Evolutionary conservation across 2,113 vertebrate genomes (phyloP).

Genomic region (Atherinomorus stipes): DNA sequence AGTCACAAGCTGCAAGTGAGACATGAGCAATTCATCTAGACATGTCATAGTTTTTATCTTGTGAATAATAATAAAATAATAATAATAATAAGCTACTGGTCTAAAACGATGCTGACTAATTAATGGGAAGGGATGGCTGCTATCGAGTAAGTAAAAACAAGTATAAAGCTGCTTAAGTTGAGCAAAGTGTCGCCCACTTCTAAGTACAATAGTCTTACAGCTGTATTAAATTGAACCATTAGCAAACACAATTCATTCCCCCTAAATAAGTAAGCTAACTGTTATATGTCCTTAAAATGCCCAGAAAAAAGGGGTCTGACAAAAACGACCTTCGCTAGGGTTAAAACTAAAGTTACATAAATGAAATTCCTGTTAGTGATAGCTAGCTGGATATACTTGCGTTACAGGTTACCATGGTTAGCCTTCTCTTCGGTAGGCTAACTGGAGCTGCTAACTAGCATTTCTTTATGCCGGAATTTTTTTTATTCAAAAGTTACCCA

Average conservation of each 20-base stretch:
- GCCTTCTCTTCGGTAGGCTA: constrained; percentile 51
- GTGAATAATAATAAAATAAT: not conserved
- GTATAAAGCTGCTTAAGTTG: not conserved
- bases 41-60: not conserved
- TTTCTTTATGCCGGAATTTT: constrained; percentile 14
- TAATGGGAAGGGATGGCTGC: not conserved
- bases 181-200: not conserved
- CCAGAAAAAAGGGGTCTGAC: not conserved
- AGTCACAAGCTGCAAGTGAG: constrained; percentile 41
- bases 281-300: not conserved
- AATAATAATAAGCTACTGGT: not conserved
- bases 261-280: not conserved
- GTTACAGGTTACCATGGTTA: constrained; percentile 35
- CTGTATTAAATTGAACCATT: not conserved
- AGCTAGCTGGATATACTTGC: constrained; percentile 12
- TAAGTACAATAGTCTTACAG: not conserved
- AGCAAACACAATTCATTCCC: not conserved
- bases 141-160: not conserved
- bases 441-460: constrained; percentile 53
- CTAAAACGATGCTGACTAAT: not conserved
- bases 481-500: constrained; percentile 25
- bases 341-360: not conserved
- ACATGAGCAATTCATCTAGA: constrained; percentile 16
- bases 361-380: not conserved
- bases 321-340: not conserved